phyloP scores from a whole-genome alignment of 1,140 invertebrate species.

The Amyelois transitella region DNA sequence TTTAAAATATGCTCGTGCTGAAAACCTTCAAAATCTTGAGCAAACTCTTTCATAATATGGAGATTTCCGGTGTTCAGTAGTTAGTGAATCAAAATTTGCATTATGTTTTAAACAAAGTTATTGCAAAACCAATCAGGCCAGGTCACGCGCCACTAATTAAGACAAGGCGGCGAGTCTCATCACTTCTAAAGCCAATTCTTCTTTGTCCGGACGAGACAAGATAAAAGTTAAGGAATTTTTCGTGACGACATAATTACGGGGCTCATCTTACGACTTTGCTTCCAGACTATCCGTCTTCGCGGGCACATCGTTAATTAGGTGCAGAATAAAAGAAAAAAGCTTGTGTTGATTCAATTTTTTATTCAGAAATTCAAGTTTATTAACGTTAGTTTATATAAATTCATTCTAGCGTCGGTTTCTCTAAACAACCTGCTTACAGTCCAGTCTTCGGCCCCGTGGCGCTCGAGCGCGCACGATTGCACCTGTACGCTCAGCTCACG shows the following conservation, averaged over 20 bases:
- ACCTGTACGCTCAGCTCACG: not conserved
- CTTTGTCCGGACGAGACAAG: slow-evolving; percentile 24
- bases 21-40: too few species aligned
- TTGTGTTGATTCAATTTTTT: slow-evolving; percentile 33
- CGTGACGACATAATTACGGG: slow-evolving; percentile 18
- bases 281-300: slow-evolving; percentile 5
- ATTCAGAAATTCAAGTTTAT: slow-evolving; percentile 60
- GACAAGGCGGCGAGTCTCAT: slow-evolving; percentile 13
- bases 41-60: too few species aligned
- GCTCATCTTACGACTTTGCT: slow-evolving; percentile 6
- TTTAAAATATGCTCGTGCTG: too few species aligned
- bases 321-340: not conserved
- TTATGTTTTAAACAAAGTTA: too few species aligned
- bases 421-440: slow-evolving; percentile 60
- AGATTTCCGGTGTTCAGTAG: too few species aligned
- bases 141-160: slow-evolving; percentile 18
- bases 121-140: too few species aligned
- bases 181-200: slow-evolving; percentile 27
- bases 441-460: slow-evolving; percentile 29
- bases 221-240: slow-evolving; percentile 24
- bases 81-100: too few species aligned
- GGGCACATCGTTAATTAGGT: slow-evolving; percentile 6
- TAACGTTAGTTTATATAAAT: slow-evolving; percentile 67
- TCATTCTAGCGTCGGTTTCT: slow-evolving; percentile 63
- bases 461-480: not conserved